Percentiles rank a stretch among this genome's conserved stretches.
Conservation (phyloP, 2,113 vertebrate species). For the Pimephales promelas region DNA sequence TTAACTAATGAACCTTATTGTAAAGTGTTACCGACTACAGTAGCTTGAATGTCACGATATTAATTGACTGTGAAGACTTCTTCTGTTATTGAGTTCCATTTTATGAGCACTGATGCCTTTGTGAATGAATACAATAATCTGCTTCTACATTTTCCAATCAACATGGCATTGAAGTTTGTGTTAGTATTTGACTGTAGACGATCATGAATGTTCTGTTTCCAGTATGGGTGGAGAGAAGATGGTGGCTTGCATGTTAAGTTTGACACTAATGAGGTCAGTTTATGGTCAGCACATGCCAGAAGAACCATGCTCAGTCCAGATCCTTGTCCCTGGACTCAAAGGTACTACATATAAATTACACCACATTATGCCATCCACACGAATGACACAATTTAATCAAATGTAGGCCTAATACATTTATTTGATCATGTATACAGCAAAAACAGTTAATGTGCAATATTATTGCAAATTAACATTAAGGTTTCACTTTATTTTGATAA, state of each 20-base stretch:
- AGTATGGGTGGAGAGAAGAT: slow-evolving; percentile 82
- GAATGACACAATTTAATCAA: background rate
- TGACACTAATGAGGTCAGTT: slow-evolving; percentile 75
- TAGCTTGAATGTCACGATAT: background rate
- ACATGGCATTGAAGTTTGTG: background rate
- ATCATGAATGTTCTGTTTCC: slow-evolving; percentile 53
- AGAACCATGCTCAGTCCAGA: slow-evolving; percentile 93
- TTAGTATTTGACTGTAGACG: background rate
- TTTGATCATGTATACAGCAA: background rate
- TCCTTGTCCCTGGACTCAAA: slow-evolving; percentile 97
- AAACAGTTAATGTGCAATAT: background rate
- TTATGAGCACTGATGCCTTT: background rate
- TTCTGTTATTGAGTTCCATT: slow-evolving; percentile 18
- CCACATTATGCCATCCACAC: background rate
- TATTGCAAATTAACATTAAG: background rate
- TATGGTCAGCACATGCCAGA: slow-evolving; percentile 83
- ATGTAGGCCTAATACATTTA: background rate
- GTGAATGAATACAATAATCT: background rate
- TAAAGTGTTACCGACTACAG: too few species aligned
- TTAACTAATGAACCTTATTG: too few species aligned
- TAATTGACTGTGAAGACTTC: background rate
- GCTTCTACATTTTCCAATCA: background rate
- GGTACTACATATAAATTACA: slow-evolving; percentile 69
- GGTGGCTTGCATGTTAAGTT: slow-evolving; percentile 73
- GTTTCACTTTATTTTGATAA: too few species aligned